Evolutionary conservation across 2,113 vertebrate species (phyloP).

Genomic region (Vanacampus margaritifer): DNA sequence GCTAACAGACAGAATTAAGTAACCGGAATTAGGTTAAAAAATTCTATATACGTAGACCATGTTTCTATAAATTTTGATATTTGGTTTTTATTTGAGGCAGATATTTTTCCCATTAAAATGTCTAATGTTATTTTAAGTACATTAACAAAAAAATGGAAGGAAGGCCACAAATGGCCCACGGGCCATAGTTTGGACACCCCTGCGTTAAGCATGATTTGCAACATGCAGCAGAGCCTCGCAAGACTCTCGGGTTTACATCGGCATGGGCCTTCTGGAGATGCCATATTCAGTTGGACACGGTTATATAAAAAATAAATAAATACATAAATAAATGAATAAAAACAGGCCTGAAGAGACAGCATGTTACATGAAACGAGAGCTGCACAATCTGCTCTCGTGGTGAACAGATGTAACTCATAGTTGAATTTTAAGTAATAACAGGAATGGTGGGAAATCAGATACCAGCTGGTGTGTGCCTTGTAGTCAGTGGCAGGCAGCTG

Average conservation of each 20-base stretch:
- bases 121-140: too few species aligned
- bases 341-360: neutral
- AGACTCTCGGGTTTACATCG: slow-evolving; percentile 55
- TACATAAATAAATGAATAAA: neutral
- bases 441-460: slow-evolving; percentile 44
- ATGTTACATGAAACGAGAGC: slow-evolving; percentile 5
- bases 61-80: too few species aligned
- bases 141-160: too few species aligned
- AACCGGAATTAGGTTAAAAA: too few species aligned
- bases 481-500: too few species aligned
- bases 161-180: too few species aligned
- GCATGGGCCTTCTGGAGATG: slow-evolving; percentile 39
- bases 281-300: slow-evolving; percentile 28
- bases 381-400: slow-evolving; percentile 14
- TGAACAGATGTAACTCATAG: slow-evolving; percentile 4
- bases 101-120: too few species aligned
- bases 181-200: too few species aligned
- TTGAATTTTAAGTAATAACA: slow-evolving; percentile 21
- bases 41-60: too few species aligned
- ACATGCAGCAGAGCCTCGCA: slow-evolving; percentile 30
- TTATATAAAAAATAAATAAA: neutral
- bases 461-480: slow-evolving; percentile 6
- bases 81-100: too few species aligned
- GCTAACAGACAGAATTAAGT: too few species aligned
- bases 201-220: too few species aligned